A percentile compares a stretch with the other conserved stretches of the same genome.
Conservation (phyloP, 1,140 invertebrate genomes). For the Drosophila azteca region DNA sequence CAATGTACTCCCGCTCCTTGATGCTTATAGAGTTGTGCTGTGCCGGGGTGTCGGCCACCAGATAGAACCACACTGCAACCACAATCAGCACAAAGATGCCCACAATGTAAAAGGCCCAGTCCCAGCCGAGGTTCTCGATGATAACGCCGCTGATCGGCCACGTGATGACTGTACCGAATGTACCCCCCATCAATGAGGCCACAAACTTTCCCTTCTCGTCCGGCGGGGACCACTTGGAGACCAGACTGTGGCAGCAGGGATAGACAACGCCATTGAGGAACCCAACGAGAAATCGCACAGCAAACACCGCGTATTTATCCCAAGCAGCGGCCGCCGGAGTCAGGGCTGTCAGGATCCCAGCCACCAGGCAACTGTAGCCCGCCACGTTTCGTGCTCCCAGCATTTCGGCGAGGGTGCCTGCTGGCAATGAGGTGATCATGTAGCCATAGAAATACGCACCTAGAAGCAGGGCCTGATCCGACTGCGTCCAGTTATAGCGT, state of each 20-base stretch:
- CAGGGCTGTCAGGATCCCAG: slow-evolving; percentile 88
- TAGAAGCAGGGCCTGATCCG: slow-evolving; percentile 87
- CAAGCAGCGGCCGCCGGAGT: slow-evolving; percentile 87
- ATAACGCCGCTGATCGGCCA: slow-evolving; percentile 88
- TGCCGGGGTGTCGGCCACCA: slow-evolving; percentile 89
- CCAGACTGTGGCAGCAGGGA: slow-evolving; percentile 88
- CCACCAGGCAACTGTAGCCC: slow-evolving; percentile 84
- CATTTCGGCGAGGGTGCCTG: slow-evolving; percentile 89
- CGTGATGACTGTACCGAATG: slow-evolving; percentile 90
- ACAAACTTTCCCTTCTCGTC: slow-evolving; percentile 91
- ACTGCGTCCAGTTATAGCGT: slow-evolving; percentile 86
- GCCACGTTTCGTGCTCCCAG: slow-evolving; percentile 90
- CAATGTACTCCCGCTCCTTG: slow-evolving; percentile 91
- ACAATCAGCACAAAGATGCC: slow-evolving; percentile 87
- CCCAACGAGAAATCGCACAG: slow-evolving; percentile 87
- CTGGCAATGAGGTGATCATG: slow-evolving; percentile 86
- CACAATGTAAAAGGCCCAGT: slow-evolving; percentile 89
- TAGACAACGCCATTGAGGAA: slow-evolving; percentile 88
- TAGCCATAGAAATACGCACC: slow-evolving; percentile 89
- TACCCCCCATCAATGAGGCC: slow-evolving; percentile 89
- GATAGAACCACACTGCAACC: slow-evolving; percentile 86
- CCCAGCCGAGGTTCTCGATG: slow-evolving; percentile 88
- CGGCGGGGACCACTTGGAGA: slow-evolving; percentile 90
- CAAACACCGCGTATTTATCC: slow-evolving; percentile 87
- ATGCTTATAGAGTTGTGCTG: slow-evolving; percentile 90